A percentile compares a stretch with the other conserved stretches of the same genome.
phyloP scores from a whole-genome alignment of 2,113 vertebrate genomes.

The Callospermophilus lateralis region DNA sequence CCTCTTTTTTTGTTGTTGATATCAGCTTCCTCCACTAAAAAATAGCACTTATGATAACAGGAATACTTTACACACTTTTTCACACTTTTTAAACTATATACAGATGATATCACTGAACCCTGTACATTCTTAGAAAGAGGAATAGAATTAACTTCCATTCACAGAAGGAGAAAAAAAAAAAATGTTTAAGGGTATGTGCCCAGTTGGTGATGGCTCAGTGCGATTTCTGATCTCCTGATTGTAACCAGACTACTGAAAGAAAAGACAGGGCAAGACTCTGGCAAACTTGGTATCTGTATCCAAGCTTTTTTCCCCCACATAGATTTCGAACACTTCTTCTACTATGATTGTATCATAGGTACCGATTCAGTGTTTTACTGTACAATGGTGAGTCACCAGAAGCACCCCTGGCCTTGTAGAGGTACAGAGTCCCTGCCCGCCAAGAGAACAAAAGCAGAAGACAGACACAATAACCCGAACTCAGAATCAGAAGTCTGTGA shows the following conservation, averaged over 20 bases:
- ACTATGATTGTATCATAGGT: neutral
- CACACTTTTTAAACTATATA: neutral
- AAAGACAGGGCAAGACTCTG: fast-evolving
- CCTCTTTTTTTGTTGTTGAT: neutral
- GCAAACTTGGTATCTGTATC: fast-evolving
- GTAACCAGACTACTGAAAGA: no score
- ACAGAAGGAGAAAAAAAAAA: no score
- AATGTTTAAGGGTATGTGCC: neutral
- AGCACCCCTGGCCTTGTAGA: neutral
- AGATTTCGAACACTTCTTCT: neutral
- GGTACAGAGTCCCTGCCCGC: neutral
- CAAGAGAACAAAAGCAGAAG: neutral
- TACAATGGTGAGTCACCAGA: neutral
- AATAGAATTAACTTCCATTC: neutral
- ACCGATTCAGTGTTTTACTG: neutral
- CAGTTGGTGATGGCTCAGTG: no score
- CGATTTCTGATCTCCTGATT: neutral
- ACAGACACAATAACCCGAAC: neutral
- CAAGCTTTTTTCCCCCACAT: neutral
- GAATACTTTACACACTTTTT: no score
- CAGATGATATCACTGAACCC: neutral
- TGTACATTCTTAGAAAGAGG: fast-evolving
- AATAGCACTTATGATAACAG: neutral
- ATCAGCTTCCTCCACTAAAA: neutral
- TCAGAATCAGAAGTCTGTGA: neutral